These are phyloP conservation scores for Xiphydria camelus DNA, from an alignment of 2,888 invertebrate species.

Conservation along the genomic window DNA sequence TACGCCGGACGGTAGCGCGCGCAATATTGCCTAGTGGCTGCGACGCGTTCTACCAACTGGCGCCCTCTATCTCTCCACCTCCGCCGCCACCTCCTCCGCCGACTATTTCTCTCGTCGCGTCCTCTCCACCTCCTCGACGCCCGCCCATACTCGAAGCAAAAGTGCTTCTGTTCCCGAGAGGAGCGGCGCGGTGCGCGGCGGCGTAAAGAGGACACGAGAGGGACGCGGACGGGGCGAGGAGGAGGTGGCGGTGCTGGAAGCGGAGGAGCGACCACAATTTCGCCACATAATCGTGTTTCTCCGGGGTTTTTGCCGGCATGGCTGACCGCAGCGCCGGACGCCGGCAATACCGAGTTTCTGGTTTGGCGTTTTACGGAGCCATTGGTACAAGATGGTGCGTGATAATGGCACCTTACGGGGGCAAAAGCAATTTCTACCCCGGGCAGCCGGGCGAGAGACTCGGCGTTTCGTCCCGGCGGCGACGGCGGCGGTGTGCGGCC, in stretches of 20 bases:
- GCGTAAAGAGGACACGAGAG: slow-evolving; percentile 23
- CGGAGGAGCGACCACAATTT: slow-evolving; percentile 40
- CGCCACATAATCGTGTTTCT: slow-evolving; percentile 32
- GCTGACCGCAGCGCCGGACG: slow-evolving; percentile 43
- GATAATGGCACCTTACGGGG: slow-evolving; percentile 54
- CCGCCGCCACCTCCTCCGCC: too few relatives aligned
- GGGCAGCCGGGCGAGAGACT: slow-evolving; percentile 4
- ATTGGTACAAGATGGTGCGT: slow-evolving; percentile 56
- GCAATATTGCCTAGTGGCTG: slow-evolving; percentile 35
- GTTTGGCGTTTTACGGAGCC: slow-evolving; percentile 51
- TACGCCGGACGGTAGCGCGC: slow-evolving; percentile 24
- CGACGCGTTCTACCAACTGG: slow-evolving; percentile 31
- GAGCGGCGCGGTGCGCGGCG: slow-evolving; percentile 12
- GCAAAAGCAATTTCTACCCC: slow-evolving; percentile 54
- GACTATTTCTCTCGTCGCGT: too few relatives aligned
- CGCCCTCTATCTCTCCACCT: slow-evolving; percentile 24
- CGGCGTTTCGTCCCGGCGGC: slow-evolving; percentile 4
- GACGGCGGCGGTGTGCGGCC: slow-evolving; percentile 4
- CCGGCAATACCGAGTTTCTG: slow-evolving; percentile 48
- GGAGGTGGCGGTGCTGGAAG: too few relatives aligned
- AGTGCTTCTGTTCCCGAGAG: slow-evolving; percentile 26
- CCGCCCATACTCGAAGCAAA: slow-evolving; percentile 31
- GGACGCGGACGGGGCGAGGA: too few relatives aligned
- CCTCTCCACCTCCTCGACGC: slow-evolving; percentile 23
- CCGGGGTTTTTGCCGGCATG: slow-evolving; percentile 30